phyloP scores from a whole-genome alignment of 2,113 vertebrate species.

The Tursiops truncatus region DNA sequence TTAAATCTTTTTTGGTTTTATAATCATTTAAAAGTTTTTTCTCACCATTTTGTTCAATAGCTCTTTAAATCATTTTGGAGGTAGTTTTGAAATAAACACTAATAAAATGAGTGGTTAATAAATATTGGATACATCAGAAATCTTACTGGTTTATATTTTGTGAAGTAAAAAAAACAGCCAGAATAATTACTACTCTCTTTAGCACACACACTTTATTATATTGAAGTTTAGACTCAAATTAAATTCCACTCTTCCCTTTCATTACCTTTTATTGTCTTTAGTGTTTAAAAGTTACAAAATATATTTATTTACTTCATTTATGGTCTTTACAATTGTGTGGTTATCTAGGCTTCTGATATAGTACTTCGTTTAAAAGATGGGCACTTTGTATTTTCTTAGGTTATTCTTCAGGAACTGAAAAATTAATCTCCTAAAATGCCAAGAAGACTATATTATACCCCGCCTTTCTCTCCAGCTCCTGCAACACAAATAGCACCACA shows the following conservation, averaged over 20 bases:
- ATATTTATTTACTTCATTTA: not conserved
- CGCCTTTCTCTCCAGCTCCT: not conserved
- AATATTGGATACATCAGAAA: not conserved
- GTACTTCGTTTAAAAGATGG: not conserved
- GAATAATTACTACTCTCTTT: not conserved
- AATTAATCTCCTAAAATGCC: not conserved
- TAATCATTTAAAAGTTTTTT: not conserved
- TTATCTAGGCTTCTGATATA: not conserved
- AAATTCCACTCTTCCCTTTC: not conserved
- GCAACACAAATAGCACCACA: not conserved
- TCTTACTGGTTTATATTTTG: not conserved
- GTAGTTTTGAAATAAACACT: not conserved
- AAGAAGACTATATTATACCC: not conserved
- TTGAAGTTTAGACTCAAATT: not conserved
- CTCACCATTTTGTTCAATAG: not conserved
- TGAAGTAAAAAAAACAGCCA: not conserved
- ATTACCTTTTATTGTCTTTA: not conserved
- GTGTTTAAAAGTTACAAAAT: not conserved
- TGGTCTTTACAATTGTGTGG: not conserved
- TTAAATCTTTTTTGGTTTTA: not conserved
- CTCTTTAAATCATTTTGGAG: not conserved
- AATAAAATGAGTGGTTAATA: not conserved
- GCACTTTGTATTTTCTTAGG: not conserved
- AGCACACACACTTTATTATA: not conserved
- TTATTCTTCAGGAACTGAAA: conserved; percentile 5